Evolutionary conservation across 2,113 vertebrate genomes (phyloP).

Genomic region (Scopus umbretta): DNA sequence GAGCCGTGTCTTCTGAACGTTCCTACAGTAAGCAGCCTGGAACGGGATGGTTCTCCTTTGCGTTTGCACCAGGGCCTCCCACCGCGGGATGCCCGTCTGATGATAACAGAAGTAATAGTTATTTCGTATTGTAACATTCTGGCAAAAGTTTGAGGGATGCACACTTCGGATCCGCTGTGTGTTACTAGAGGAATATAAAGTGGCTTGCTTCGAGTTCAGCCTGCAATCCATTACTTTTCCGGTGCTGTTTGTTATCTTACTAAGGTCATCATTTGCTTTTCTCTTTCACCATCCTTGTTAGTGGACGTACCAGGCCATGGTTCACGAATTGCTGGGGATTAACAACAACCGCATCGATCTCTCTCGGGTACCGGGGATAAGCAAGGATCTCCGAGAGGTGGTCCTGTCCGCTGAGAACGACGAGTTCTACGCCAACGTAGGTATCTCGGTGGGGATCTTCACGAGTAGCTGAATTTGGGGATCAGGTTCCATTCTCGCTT

Average conservation of each 20-base stretch:
- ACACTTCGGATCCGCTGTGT: rapidly evolving
- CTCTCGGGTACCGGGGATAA: constrained; percentile 90
- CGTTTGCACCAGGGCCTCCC: not conserved
- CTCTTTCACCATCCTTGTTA: not conserved
- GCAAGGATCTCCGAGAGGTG: constrained; percentile 89
- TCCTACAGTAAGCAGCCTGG: not conserved
- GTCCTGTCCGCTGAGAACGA: constrained; percentile 94
- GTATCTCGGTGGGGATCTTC: not conserved
- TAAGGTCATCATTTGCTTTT: not conserved
- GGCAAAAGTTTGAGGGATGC: not conserved
- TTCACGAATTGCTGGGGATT: constrained; percentile 91
- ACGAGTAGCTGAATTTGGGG: rapidly evolving
- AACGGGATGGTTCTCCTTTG: not conserved
- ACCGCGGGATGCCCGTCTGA: not conserved
- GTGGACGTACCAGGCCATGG: constrained; percentile 99
- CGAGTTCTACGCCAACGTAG: constrained; percentile 94
- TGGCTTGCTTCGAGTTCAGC: not conserved
- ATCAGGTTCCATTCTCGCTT: rapidly evolving
- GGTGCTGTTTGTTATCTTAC: too few relatives aligned
- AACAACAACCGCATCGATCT: constrained; percentile 97
- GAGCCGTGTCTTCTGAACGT: not conserved
- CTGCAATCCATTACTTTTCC: not conserved
- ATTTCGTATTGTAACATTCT: not conserved
- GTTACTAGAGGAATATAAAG: not conserved
- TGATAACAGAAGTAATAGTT: not conserved